Base-by-base conservation (phyloP, 2,797 vertebrate species). In the Chelidonichthys spinosus region DNA sequence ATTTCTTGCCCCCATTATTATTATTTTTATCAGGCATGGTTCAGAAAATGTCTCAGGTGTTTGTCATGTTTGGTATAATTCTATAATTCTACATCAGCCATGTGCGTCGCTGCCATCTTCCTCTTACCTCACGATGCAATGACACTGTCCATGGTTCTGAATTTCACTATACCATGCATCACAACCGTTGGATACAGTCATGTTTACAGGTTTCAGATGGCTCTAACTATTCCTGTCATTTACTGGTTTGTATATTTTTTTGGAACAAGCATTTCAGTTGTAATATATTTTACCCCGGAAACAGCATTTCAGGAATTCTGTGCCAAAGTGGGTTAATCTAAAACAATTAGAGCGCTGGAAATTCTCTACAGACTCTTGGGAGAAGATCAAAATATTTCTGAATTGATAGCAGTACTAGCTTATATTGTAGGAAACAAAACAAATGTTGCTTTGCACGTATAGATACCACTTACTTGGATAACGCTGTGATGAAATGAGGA, bases 241-340 rank as follows among this genome's bases (percentile, higher is more conserved):
- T 70, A 42, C 7, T 55, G 36, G 4, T 54, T 64, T 0, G 0
- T 65, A 40, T 58, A 39, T 42, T 5, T 59, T 15, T 8, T 37
- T 60, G 11, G n/a, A 64, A 63, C n/a, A 69, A 69, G 40, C 15
- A 37, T 54, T 72, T 63, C 35, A 52, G 50, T 52, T 60, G 35
- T 36, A 63, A 60, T 71, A 70, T 61, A 61, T 36, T 63, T 71
- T 33, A 65, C 72, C 47, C 72, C 15, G 11, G 35, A 78, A 85
- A 87, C n/a, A 17, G 59, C 73, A 81, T 83, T 88, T 85, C 63
- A 84, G 79, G 73, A 91, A 91, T 84, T 82, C 61, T 78, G 49
- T 69, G 52, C 76, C 62, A 75, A 90, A 90, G 79, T 91, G 84
- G 84, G 85, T 89, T 89, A 85, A 89, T 89, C 80, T 87, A 88